Evolutionary conservation across 1,140 invertebrate genomes (phyloP), one percentile per base, ranked within the genome.

Genomic region (Andrena cerasifolii): DNA sequence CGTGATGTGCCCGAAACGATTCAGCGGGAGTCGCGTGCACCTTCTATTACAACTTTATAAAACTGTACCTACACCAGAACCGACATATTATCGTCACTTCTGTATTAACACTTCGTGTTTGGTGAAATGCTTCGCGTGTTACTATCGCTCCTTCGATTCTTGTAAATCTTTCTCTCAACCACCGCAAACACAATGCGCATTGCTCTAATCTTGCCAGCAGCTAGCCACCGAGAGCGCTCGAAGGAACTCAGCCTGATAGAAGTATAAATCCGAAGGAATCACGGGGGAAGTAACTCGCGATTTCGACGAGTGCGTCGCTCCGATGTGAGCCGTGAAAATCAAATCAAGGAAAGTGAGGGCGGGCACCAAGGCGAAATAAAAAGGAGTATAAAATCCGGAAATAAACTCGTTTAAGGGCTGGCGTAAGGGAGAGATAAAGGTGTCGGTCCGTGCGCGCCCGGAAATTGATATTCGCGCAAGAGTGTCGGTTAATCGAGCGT

Each of bases 401-500:
- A 18, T 61, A 53, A 54, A 66, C 45, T 63, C 40, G 45, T 49
- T 63, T 65, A 49, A 73, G 68, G n/a, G 7, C 31, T 45, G 31
- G 18, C 33, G 66, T 49, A 75, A 43, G 66, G 10, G 8, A 33
- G 47, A 54, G 40, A 79, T 58, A 73, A 63, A 78, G 75, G 62
- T 79, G 82, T 73, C 56, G 45, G 59, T 68, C 49, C 81, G 33
- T 49, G 28, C 58, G 53, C 31, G 18, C 3, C 56, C 78, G 74
- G 79, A 76, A 81, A 84, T 82, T 85, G 79, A 85, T 85, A 82
- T 85, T 67, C 66, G 71, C 58, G 68, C 33, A 49, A 51, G 56
- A 62, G 70, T 74, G 43, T 78, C 53, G 56, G 68, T 76, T 80
- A 83, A 83, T 84, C 81, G 81, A 77, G 62, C 81, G 78, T n/a